Base-by-base conservation (phyloP, 2,113 vertebrate genomes). In the Nymphicus hollandicus region DNA sequence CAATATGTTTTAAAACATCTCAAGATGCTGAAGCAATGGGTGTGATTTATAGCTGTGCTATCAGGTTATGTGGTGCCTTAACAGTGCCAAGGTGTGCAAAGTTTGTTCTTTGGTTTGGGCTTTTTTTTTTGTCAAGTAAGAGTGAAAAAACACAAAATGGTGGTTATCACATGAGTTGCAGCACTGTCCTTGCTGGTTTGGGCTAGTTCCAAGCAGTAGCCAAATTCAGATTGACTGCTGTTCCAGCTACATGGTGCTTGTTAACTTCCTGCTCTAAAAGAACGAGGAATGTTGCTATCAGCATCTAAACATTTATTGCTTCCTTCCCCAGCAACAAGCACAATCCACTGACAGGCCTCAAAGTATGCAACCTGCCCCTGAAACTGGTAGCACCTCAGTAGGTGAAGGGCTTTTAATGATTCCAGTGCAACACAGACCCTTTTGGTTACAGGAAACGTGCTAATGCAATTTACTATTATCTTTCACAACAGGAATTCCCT, bases 271-370 rank as follows among this genome's bases (percentile, higher is more conserved):
- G 53, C 65, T 95, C 93, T 85, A 82, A 95, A 95, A 91, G 29
- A 73, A 66, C 0, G 9, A 81, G 73, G 84, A 95, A 94, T 95
- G 89, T 80, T 89, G 84, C 86, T 94, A 94, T 94, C 89, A 69
- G 58, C 84, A 94, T 72, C 93, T 86, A 73, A 95, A 85, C 89
- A 82, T 93, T 96, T 92, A 95, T 94, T 96, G 84, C 84, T 95
- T 96, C 94, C 93, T 96, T 95, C 91, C 87, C 85, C 66, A 77
- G 74, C 52, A 91, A 87, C 78, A 77, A 85, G 43, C 2, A 2
- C 66, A 80, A 73, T 88, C 91, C 63, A 49, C 58, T 65, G 73
- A 31, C 56, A 72, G 47, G 43, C 73, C 65, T 72, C 70, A 43
- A 58, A 94, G 79, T 33, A 23, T 63, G 53, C 70, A 87, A 61